Evolutionary conservation across 2,113 vertebrate genomes (phyloP).

Genomic region (Eonycteris spelaea): DNA sequence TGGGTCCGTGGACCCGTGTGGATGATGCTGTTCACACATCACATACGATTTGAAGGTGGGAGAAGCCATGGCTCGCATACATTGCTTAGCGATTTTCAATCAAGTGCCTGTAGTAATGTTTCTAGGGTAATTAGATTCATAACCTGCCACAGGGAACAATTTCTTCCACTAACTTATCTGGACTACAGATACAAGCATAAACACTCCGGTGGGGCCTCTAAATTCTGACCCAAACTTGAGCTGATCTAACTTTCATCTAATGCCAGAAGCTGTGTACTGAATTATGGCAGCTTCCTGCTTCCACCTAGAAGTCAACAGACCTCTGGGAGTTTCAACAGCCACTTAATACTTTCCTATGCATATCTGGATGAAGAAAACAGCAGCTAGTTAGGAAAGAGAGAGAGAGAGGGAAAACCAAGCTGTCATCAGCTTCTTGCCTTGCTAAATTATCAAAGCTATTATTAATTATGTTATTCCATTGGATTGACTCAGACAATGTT

Average conservation of each 20-base stretch:
- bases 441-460: constrained; percentile 57
- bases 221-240: constrained; percentile 76
- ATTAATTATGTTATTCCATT: constrained; percentile 64
- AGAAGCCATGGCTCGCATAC: not conserved
- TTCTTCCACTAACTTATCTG: constrained; percentile 69
- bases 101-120: constrained; percentile 33
- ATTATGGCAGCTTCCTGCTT: constrained; percentile 55
- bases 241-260: constrained; percentile 69
- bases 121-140: constrained; percentile 71
- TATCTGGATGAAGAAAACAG: constrained; percentile 47
- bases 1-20: rapidly evolving
- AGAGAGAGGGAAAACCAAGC: not conserved
- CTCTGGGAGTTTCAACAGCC: constrained; percentile 50
- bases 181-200: constrained; percentile 69
- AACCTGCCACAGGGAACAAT: constrained; percentile 55
- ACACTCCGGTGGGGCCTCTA: constrained; percentile 69
- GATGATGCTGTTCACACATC: not conserved
- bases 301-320: constrained; percentile 68
- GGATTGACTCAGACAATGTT: constrained; percentile 31
- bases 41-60: not conserved
- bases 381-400: not conserved
- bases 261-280: constrained; percentile 59
- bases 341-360: constrained; percentile 41
- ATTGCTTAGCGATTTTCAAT: constrained; percentile 42
- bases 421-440: constrained; percentile 15